A percentile compares a stretch with the other conserved stretches of the same genome.
Conservation (phyloP, 2,888 invertebrate genomes). For the Teleogryllus oceanicus region DNA sequence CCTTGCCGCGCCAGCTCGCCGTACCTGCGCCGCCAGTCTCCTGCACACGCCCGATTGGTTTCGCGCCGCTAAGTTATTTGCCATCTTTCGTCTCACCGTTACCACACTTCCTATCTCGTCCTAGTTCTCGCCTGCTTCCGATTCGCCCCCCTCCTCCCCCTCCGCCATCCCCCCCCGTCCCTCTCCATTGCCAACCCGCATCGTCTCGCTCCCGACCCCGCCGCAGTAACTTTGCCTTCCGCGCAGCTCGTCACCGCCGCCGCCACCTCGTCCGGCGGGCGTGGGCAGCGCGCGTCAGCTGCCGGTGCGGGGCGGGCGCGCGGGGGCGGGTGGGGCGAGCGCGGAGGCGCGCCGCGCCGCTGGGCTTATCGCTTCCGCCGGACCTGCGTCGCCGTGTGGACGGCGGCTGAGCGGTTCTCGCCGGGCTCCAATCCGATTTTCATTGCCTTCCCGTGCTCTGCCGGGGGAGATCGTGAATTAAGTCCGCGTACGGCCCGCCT, state of each 20-base stretch:
- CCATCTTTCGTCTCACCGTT: too few species aligned
- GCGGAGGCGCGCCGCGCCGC: neutral
- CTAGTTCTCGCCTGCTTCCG: too few species aligned
- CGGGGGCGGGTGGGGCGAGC: neutral
- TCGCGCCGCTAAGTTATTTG: too few species aligned
- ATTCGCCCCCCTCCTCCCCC: too few species aligned
- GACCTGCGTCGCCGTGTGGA: neutral
- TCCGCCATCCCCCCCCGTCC: too few species aligned
- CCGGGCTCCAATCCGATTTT: neutral
- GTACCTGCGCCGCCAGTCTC: too few species aligned
- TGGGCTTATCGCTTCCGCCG: neutral
- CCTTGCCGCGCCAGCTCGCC: too few species aligned
- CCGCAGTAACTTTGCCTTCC: too few species aligned
- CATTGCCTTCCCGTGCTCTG: neutral
- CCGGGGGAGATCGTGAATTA: conserved; percentile 5
- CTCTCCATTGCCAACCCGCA: too few species aligned
- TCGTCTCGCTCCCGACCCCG: too few species aligned
- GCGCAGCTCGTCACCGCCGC: neutral
- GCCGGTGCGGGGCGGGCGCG: neutral
- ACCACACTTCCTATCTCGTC: too few species aligned
- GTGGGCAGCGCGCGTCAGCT: neutral
- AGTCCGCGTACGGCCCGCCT: neutral
- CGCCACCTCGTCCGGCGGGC: neutral
- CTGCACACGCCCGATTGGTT: too few species aligned
- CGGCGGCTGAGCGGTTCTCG: neutral